phyloP scores from a whole-genome alignment of 2,797 vertebrate species.

The Onychomys torridus region DNA sequence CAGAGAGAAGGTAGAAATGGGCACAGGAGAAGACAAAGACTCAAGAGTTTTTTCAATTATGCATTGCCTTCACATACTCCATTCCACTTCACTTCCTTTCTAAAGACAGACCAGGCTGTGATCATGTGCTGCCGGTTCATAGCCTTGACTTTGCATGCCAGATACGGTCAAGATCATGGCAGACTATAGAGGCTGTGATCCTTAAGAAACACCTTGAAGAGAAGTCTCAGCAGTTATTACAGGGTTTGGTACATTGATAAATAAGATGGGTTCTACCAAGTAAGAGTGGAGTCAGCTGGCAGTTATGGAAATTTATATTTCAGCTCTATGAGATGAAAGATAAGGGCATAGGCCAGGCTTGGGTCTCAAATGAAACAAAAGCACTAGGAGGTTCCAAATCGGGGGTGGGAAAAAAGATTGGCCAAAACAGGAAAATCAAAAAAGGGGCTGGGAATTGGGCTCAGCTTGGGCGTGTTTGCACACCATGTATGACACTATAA shows the following conservation, averaged over 20 bases:
- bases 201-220: not conserved
- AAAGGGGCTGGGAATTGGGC: not conserved
- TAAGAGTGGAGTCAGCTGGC: not conserved
- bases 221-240: not conserved
- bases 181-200: not conserved
- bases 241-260: not conserved
- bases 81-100: not conserved
- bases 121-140: accelerated
- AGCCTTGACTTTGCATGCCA: not conserved
- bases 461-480: not conserved
- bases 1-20: not conserved
- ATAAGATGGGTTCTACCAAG: not conserved
- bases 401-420: not conserved
- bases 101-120: not conserved
- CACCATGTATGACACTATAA: not conserved
- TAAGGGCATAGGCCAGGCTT: not conserved
- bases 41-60: not conserved
- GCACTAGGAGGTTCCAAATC: not conserved
- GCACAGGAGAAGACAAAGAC: not conserved
- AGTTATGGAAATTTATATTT: not conserved
- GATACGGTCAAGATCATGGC: not conserved
- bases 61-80: not conserved
- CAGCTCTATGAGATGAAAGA: not conserved
- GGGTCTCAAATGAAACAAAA: conserved; percentile 2
- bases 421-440: not conserved